A percentile compares a stretch with the other conserved stretches of the same genome.
Conservation (phyloP, 2,797 vertebrate species). For the Eidolon dupreanum region DNA sequence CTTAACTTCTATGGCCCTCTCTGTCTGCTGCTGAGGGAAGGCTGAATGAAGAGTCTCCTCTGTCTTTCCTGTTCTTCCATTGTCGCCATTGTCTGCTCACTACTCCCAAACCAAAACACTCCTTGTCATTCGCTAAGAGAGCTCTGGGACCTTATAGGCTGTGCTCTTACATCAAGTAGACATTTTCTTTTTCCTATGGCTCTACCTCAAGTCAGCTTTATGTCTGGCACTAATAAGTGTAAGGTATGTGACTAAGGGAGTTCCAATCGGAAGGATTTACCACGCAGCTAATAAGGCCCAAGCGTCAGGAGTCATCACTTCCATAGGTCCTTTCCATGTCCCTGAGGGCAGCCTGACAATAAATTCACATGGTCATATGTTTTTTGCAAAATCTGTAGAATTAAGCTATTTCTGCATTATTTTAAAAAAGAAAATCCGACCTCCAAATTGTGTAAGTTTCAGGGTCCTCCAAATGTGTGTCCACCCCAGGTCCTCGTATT, state of each 20-base stretch:
- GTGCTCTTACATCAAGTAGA: conserved; percentile 36
- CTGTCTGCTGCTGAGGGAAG: neutral
- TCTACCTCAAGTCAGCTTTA: neutral
- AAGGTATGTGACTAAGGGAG: neutral
- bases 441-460: neutral
- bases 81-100: neutral
- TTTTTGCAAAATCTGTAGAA: neutral
- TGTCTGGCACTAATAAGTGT: neutral
- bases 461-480: neutral
- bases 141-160: neutral
- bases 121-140: neutral
- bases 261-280: neutral
- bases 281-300: neutral
- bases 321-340: neutral
- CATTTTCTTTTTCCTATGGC: neutral
- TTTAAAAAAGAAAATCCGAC: neutral
- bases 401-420: neutral
- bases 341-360: no score
- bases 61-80: neutral
- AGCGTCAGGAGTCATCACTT: neutral
- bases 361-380: neutral
- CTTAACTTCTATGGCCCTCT: neutral
- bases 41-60: neutral
- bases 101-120: neutral
- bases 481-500: neutral